Conservation (phyloP, 2,888 invertebrate species). For the Aricia artaxerxes region DNA sequence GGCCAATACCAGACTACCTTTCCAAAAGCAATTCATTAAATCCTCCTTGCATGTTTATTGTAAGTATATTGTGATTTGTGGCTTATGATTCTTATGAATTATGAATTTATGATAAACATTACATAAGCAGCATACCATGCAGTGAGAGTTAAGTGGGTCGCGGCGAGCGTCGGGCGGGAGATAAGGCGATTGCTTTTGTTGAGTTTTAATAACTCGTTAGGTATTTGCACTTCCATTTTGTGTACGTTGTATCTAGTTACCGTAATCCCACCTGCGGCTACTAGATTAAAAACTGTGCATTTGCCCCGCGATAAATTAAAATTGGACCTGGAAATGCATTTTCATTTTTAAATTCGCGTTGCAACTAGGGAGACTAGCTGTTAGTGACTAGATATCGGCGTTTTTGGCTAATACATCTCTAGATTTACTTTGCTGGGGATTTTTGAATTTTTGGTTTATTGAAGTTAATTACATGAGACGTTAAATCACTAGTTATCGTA, state of each 20-base stretch:
- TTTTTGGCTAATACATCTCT: not conserved
- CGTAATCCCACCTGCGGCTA: not conserved
- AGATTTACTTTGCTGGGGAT: not conserved
- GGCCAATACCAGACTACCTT: too few species aligned
- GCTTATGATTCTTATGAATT: not conserved
- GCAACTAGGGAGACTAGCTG: not conserved
- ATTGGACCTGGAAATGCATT: not conserved
- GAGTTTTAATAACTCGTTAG: slow-evolving; percentile 28
- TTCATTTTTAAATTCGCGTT: slow-evolving; percentile 8
- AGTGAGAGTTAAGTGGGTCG: slow-evolving; percentile 19
- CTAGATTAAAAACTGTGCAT: slow-evolving; percentile 22
- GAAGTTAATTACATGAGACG: not conserved
- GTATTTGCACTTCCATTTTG: slow-evolving; percentile 17
- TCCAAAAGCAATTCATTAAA: too few species aligned
- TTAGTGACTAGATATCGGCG: not conserved
- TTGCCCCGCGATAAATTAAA: not conserved
- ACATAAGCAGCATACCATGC: not conserved
- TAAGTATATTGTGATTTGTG: not conserved
- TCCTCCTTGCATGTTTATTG: not conserved
- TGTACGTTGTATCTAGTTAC: slow-evolving; percentile 17
- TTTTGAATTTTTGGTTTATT: not conserved
- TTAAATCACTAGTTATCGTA: not conserved
- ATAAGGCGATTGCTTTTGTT: slow-evolving; percentile 30
- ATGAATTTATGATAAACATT: not conserved
- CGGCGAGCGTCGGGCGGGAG: not conserved